Base-by-base conservation (phyloP, 2,888 invertebrate species). In the Caenorhabditis zanzibari region DNA sequence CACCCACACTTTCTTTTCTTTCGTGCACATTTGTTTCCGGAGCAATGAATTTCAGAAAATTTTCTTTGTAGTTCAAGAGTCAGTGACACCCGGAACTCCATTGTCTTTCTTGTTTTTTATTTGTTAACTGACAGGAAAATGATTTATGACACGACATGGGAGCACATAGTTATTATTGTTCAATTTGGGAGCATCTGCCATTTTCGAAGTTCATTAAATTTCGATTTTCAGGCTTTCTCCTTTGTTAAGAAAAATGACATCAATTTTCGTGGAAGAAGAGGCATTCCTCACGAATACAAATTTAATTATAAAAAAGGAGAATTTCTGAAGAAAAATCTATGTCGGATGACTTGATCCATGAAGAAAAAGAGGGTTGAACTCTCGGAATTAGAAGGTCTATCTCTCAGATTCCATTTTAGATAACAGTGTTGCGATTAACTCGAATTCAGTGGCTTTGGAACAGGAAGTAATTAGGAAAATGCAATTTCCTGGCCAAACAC, bases 21-120 rank as follows among this genome's bases (percentile, higher is more conserved):
- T 6, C 16, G 1, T 61, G 41, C 22, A 61, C 41, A 41, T 38
- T 41, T 41, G 38, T 38, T 58, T 58, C 32, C n/a, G 22, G 38
- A 19, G 35, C 59, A 59, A 59, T 38, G 38, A 19, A 59, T 59
- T 59, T 35, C 56, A 56, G 32, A 38, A 22, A 38, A 38, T 38
- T 26, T 26, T 24, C n/a, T 32, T 32, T 59, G n/a, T 35, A 32
- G 5, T n/a, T 32, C 58, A 58, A 32, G 58, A 58, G 32, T 58
- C 58, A 16, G 0, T 9, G n/a, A 32, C 16, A 58, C n/a, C 16
- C 28, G 58, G n/a, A 59, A 38, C 35, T 38, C n/a, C 9, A 0
- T 16, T 35, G 7, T 35, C 32, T 19, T n/a, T 58, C 9, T 38
- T 19, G 1, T 19, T 35, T 35, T 3, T 38, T 59, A 0, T n/a